Percentiles rank a stretch among this genome's conserved stretches.
These are phyloP conservation scores for Eonycteris spelaea DNA, from an alignment of 2,113 vertebrate species.

Conservation along the genomic window DNA sequence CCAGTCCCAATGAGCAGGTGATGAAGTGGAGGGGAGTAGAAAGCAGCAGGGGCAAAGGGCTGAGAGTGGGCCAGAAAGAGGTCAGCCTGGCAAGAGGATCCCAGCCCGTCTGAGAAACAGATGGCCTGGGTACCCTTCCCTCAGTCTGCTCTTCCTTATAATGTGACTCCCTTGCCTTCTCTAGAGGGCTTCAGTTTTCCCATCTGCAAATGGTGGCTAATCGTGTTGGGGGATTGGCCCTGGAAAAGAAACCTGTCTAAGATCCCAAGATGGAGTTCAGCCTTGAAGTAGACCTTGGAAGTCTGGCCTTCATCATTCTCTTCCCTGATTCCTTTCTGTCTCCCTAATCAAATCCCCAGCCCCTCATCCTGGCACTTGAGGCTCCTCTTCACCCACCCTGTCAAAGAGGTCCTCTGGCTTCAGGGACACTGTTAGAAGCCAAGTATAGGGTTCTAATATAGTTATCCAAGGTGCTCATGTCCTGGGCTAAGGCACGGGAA, in stretches of 20 bases:
- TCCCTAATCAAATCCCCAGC: not conserved
- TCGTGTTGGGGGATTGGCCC: not conserved
- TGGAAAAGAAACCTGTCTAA: not conserved
- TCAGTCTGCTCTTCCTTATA: not conserved
- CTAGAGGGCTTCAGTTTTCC: not conserved
- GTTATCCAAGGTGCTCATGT: not conserved
- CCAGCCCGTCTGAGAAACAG: not conserved
- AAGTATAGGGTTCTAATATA: not conserved
- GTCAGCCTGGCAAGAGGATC: not conserved
- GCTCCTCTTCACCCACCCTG: not conserved
- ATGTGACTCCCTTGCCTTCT: not conserved
- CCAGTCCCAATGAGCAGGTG: not conserved
- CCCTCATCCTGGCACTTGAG: not conserved
- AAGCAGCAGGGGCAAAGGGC: not conserved
- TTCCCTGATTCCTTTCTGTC: not conserved
- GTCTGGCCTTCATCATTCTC: not conserved
- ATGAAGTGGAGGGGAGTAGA: not conserved
- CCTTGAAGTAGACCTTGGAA: not conserved
- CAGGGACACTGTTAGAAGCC: conserved; percentile 9
- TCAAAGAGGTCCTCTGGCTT: not conserved
- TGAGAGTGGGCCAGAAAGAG: not conserved
- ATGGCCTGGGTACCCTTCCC: not conserved
- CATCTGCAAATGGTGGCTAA: not conserved
- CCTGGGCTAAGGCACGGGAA: not conserved
- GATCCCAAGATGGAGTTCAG: not conserved